A percentile compares a stretch with the other conserved stretches of the same genome.
phyloP scores from a whole-genome alignment of 1,140 invertebrate genomes.

The Dinoponera quadriceps region DNA sequence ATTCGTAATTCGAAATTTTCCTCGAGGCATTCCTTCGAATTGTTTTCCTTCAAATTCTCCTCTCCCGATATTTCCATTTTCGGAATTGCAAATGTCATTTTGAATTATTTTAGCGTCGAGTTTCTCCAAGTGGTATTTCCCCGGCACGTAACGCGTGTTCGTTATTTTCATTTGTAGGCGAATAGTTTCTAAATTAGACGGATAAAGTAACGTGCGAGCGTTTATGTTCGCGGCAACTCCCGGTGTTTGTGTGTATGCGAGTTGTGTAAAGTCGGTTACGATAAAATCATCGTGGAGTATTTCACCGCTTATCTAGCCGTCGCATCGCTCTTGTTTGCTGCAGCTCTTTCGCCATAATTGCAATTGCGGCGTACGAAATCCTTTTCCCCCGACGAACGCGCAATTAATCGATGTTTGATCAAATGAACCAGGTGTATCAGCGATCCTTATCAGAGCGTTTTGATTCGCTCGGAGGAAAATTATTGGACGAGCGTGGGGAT shows the following conservation, averaged over 20 bases:
- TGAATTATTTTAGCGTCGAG: too few relatives aligned
- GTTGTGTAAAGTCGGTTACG: background rate
- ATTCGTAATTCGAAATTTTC: background rate
- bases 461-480: background rate
- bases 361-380: background rate
- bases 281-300: background rate
- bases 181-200: background rate
- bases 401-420: constrained; percentile 6
- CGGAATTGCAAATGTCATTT: too few relatives aligned
- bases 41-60: too few relatives aligned
- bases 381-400: background rate
- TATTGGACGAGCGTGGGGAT: background rate
- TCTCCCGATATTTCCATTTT: too few relatives aligned
- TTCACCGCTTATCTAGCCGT: background rate
- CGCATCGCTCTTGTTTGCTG: background rate
- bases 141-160: too few relatives aligned
- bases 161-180: background rate
- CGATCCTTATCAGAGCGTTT: background rate
- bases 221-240: background rate
- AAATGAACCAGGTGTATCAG: background rate
- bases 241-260: too few relatives aligned
- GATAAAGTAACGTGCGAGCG: background rate
- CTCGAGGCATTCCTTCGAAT: too few relatives aligned
- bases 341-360: background rate
- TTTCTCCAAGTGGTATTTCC: too few relatives aligned